These are phyloP conservation scores for Tursiops truncatus DNA, from an alignment of 2,113 vertebrate genomes.

Conservation along the genomic window DNA sequence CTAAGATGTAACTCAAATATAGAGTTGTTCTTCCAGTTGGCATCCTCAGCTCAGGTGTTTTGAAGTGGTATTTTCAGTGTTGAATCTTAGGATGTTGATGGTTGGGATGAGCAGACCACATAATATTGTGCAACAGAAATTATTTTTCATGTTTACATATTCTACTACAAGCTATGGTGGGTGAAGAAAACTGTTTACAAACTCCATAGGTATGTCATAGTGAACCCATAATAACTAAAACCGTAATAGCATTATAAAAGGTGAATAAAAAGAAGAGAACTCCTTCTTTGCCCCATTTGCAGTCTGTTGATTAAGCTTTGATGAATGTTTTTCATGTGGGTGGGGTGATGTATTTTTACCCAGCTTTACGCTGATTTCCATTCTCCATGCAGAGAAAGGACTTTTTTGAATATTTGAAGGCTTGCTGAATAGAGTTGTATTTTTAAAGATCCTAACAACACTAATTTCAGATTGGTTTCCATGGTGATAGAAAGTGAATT, in stretches of 20 bases:
- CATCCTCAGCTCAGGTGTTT: not conserved
- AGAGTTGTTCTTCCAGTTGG: not conserved
- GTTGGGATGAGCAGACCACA: not conserved
- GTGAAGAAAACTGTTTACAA: slow-evolving; percentile 8
- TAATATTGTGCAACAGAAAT: not conserved
- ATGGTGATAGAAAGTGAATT: slow-evolving; percentile 62
- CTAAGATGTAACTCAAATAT: not conserved
- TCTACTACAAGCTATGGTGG: not conserved
- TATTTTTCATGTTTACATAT: not conserved
- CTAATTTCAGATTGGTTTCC: slow-evolving; percentile 64
- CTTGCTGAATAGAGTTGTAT: slow-evolving; percentile 53
- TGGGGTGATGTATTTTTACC: slow-evolving; percentile 14
- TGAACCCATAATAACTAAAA: not conserved
- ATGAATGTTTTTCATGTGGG: slow-evolving; percentile 6
- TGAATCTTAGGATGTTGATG: not conserved
- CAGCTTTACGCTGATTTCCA: not conserved
- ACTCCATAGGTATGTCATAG: not conserved
- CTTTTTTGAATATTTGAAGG: slow-evolving; percentile 45
- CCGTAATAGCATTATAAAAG: not conserved
- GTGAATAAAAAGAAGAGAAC: not conserved
- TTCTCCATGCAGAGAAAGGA: slow-evolving; percentile 24
- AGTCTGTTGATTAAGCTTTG: slow-evolving; percentile 36
- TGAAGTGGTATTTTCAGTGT: not conserved
- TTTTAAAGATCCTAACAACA: slow-evolving; percentile 63
- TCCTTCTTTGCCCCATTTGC: not conserved